Evolutionary conservation across 2,797 vertebrate species (phyloP).

Genomic region (Argentina silus): DNA sequence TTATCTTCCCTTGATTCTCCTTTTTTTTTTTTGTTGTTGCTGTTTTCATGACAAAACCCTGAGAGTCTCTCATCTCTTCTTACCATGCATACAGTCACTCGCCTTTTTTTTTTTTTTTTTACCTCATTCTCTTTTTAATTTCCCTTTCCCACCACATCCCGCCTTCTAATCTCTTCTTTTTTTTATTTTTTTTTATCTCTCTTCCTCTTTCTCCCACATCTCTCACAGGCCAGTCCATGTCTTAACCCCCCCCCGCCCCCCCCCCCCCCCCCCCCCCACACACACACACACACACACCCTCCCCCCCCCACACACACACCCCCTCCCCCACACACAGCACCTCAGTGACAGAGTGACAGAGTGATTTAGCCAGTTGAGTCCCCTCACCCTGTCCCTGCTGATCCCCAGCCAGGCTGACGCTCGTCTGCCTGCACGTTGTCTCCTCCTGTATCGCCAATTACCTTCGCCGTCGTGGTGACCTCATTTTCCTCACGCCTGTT

Average conservation of each 20-base stretch:
- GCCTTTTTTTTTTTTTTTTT: too few species aligned
- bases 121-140: neutral
- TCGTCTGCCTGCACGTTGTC: conserved; percentile 1
- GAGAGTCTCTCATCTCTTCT: too few species aligned
- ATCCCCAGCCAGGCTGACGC: conserved; percentile 7
- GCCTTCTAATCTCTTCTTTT: neutral
- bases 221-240: neutral
- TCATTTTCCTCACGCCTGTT: neutral
- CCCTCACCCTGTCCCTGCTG: neutral
- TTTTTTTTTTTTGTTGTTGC: too few species aligned
- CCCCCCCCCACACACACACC: neutral
- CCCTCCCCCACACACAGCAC: neutral
- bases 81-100: too few species aligned
- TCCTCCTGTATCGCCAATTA: conserved; percentile 2
- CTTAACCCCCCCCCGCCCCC: neutral
- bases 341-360: conserved; percentile 2
- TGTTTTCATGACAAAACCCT: too few species aligned
- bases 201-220: conserved; percentile 4
- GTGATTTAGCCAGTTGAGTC: neutral
- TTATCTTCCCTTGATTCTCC: too few species aligned
- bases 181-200: neutral
- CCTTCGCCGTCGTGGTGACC: conserved; percentile 9
- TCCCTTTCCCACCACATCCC: neutral
- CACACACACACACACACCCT: too few species aligned
- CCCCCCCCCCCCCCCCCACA: neutral